Evolutionary conservation across 2,113 vertebrate species (phyloP).

Genomic region (Lophius piscatorius): DNA sequence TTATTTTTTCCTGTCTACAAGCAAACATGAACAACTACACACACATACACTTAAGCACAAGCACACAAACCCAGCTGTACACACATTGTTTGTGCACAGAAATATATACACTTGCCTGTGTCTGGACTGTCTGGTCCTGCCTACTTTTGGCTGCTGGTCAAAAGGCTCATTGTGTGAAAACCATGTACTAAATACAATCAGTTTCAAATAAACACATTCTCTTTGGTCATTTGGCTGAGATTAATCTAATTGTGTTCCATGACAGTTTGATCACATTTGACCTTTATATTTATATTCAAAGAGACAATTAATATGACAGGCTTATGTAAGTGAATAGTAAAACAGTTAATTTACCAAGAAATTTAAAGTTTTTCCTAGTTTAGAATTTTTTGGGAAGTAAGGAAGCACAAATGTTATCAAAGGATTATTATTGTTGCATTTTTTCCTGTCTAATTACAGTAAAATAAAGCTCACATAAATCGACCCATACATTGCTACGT

Average conservation of each 20-base stretch:
- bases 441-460: no score
- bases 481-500: no score
- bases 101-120: conserved; percentile 17
- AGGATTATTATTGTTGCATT: no score
- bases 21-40: conserved; percentile 30
- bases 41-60: conserved; percentile 5
- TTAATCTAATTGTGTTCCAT: conserved; percentile 34
- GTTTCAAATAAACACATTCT: conserved; percentile 63
- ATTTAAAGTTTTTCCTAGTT: no score
- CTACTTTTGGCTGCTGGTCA: conserved; percentile 37
- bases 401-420: no score
- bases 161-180: conserved; percentile 70
- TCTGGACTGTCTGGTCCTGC: conserved; percentile 19
- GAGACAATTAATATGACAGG: no score
- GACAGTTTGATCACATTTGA: no score
- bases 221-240: conserved; percentile 43
- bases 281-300: no score
- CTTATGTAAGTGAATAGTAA: background rate
- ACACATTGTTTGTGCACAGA: background rate
- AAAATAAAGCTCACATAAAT: no score
- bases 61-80: conserved; percentile 28
- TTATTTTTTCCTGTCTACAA: conserved; percentile 31
- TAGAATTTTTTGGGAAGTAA: no score
- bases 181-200: conserved; percentile 53
- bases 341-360: no score